Conservation (phyloP, 2,113 vertebrate species). For the Mormyrus iriodes region DNA sequence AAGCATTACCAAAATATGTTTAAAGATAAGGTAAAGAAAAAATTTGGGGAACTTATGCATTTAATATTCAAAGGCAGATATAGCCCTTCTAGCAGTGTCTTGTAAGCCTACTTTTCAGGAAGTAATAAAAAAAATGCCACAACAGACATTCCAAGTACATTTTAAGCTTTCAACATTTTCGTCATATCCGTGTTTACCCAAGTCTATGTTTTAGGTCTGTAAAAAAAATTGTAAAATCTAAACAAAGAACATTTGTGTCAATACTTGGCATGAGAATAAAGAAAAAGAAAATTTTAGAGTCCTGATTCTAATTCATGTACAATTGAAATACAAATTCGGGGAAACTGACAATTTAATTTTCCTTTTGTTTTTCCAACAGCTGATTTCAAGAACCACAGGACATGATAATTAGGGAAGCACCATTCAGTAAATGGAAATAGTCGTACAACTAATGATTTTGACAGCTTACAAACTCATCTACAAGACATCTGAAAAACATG, state of each 20-base stretch:
- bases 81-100: neutral
- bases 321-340: neutral
- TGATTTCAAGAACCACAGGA: neutral
- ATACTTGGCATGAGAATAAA: neutral
- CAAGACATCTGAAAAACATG: neutral
- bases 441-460: neutral
- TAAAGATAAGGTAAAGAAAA: neutral
- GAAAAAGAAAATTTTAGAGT: constrained; percentile 27
- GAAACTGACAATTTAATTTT: neutral
- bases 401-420: neutral
- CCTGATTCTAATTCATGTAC: constrained; percentile 1
- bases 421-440: neutral
- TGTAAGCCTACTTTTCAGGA: neutral
- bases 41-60: neutral
- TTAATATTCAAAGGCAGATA: neutral
- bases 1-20: neutral
- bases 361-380: neutral
- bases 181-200: neutral
- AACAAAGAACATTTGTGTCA: neutral
- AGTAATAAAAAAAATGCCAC: neutral
- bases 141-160: neutral
- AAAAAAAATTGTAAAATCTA: neutral
- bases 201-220: neutral
- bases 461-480: neutral
- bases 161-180: neutral